A percentile compares a stretch with the other conserved stretches of the same genome.
Evolutionary conservation across 2,888 invertebrate species (phyloP).

Genomic region (Seira musarum): DNA sequence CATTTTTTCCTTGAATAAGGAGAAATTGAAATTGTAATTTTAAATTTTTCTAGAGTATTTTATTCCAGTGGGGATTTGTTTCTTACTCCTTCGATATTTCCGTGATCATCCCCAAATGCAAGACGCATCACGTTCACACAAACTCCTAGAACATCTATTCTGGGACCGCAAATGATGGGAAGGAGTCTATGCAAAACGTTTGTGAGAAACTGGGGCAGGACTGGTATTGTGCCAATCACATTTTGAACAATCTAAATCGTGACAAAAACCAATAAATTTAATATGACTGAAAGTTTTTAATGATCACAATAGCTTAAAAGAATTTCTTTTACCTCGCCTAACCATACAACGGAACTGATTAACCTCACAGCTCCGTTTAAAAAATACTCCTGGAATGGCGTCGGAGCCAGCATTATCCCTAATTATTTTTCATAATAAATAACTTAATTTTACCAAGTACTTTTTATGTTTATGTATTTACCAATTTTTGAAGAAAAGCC

Average conservation of each 20-base stretch:
- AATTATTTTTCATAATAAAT: no score
- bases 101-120: conserved; percentile 49
- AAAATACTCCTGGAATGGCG: conserved; percentile 17
- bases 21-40: no score
- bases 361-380: conserved; percentile 37
- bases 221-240: conserved; percentile 19
- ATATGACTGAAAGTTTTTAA: neutral
- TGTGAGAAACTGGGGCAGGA: conserved; percentile 31
- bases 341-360: conserved; percentile 27
- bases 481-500: no score
- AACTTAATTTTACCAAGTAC: no score
- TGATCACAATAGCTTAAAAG: no score
- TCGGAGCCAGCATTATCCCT: neutral
- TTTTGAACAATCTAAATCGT: conserved; percentile 31
- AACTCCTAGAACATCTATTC: conserved; percentile 47
- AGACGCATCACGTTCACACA: conserved; percentile 29
- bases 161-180: conserved; percentile 52
- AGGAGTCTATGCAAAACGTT: conserved; percentile 38
- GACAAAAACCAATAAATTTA: neutral
- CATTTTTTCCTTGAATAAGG: conserved; percentile 52
- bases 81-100: conserved; percentile 1
- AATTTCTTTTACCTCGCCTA: conserved; percentile 22
- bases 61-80: no score
- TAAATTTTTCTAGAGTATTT: no score
- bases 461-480: no score